A percentile compares a stretch with the other conserved stretches of the same genome.
phyloP scores from a whole-genome alignment of 2,113 vertebrate genomes.

The Procavia capensis region DNA sequence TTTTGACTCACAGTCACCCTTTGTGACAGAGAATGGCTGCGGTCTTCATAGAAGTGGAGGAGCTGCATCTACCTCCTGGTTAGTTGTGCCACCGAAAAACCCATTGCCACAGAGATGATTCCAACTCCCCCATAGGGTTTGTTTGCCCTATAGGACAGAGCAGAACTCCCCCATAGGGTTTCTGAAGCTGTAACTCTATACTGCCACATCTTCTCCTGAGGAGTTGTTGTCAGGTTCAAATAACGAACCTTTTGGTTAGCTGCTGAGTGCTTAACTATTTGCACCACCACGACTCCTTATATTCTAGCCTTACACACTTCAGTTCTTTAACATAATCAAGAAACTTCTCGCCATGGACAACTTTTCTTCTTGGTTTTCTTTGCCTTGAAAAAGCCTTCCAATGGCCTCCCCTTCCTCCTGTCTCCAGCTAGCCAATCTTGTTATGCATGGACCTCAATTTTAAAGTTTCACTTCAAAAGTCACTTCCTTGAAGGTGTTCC shows the following conservation, averaged over 20 bases:
- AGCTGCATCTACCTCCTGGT: background rate
- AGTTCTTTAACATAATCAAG: background rate
- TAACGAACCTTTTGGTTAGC: background rate
- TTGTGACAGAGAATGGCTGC: background rate
- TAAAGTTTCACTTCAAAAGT: background rate
- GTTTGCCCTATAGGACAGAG: background rate
- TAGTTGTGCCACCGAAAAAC: background rate
- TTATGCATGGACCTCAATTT: background rate
- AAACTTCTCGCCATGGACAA: background rate
- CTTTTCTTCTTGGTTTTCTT: background rate
- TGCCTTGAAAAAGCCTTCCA: background rate
- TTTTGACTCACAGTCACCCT: background rate
- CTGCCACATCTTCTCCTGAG: background rate
- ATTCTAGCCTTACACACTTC: background rate
- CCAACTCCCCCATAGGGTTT: background rate
- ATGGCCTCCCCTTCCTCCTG: background rate
- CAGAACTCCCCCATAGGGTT: background rate
- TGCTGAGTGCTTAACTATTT: background rate
- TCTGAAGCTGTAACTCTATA: background rate
- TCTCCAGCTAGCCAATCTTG: background rate
- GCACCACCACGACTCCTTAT: background rate
- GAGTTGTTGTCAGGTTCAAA: background rate
- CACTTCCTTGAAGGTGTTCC: background rate
- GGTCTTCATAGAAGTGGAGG: background rate
- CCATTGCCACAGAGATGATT: background rate